Conservation (phyloP, 1,140 invertebrate genomes). For the Cherax quadricarinatus region DNA sequence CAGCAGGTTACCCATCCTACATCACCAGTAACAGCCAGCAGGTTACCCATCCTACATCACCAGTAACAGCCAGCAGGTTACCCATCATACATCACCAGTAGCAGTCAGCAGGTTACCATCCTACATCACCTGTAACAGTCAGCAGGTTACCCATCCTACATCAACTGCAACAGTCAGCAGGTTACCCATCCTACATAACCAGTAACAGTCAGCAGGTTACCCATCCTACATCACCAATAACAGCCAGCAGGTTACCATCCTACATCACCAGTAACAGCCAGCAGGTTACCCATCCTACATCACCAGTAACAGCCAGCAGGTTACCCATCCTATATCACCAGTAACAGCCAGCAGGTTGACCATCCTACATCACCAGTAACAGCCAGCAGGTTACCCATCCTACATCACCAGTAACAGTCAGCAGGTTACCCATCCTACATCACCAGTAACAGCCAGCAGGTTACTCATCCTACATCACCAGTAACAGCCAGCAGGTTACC, state of each 20-base stretch:
- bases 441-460: neutral
- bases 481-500: neutral
- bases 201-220: neutral
- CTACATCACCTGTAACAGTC: neutral
- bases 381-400: neutral
- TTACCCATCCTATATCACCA: slow-evolving; percentile 6
- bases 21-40: neutral
- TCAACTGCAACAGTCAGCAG: no score
- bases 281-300: neutral
- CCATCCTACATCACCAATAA: neutral
- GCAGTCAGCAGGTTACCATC: no score
- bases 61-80: no score
- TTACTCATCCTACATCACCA: neutral
- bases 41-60: neutral
- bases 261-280: neutral
- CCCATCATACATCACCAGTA: no score
- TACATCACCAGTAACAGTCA: neutral
- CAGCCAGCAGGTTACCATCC: neutral
- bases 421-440: neutral
- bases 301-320: no score
- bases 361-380: neutral
- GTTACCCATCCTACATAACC: slow-evolving; percentile 85
- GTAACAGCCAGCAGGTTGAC: neutral
- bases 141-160: no score
- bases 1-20: neutral